Evolutionary conservation across 2,888 invertebrate genomes (phyloP), one percentile per base, ranked within the genome.

Genomic region (Leptarthrus brevirostris): DNA sequence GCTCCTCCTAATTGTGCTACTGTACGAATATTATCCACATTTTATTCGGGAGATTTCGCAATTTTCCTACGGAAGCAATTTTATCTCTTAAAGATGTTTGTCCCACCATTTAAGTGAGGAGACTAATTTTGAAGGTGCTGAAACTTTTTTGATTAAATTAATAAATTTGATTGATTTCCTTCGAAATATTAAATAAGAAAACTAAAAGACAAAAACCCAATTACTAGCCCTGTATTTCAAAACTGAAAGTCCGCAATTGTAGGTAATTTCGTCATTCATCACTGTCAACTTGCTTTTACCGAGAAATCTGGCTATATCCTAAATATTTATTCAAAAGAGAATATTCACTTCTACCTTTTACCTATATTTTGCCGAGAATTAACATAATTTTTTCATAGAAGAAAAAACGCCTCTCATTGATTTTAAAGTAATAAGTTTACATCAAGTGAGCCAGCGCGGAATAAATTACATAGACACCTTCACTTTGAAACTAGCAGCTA

Each of bases 91-190:
- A 2, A 49, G 20, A n/a, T n/a, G 49, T 8, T 12, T 40, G 3
- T 1, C n/a, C 6, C 49, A 16, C 3, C 16, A 3, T 49, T 49
- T 12, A 20, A 4, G 16, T 20, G 14, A 8, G 18, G 18, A 49
- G 49, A 3, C 34, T 2, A 20, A 3, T 14, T 4, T 10, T 58
- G 18, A 34, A 34, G 36, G 20, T 34, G 18, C 16, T 58, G 20
- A 16, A 58, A 26, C 58, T 36, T 16, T 36, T 34, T 36, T 58
- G 58, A 58, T 58, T 58, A 58, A 58, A 58, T 58, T 58, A 58
- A 58, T 58, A 36, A 12, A 2, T 36, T 18, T 58, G 36, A 58
- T 58, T 58, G 58, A 58, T 58, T 58, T 58, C 58, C 36, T 58
- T 58, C 58, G 58, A 58, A 36, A 34, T 12, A n/a, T n/a, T n/a